Base-by-base conservation (phyloP, 2,113 vertebrate species). In the Misgurnus anguillicaudatus region DNA sequence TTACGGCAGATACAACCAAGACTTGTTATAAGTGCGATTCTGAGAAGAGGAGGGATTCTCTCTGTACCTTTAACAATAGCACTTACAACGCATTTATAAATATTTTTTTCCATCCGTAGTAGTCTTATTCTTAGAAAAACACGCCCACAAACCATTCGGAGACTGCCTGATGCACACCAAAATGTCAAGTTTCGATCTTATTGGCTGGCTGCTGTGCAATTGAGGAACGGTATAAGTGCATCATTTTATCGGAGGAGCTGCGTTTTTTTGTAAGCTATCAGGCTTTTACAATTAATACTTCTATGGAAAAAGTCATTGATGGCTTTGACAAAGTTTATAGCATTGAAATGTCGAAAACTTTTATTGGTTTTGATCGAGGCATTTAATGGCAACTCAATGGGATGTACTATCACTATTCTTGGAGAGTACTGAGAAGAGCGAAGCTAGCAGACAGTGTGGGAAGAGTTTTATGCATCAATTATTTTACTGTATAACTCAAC, bases 1-100 rank as follows among this genome's bases (percentile, higher is more conserved):
- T 60, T 73, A 19, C 21, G n/a, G 17, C 70, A 60, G 13, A 5
- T 39, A 39, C 60, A 24, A 60, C 42, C 70, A 73, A 74, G 19
- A 19, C 13, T 11, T 31, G 19, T 7, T 60, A 45, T 74, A 10
- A 55, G 53, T 42, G 41, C 21, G 10, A 42, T 61, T 74, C 41
- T 10, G 41, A 36, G 4, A 45, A 74, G 51, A 58, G 6, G 57
- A 55, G 38, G 38, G 39, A 38, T 7, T 7, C 9, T 11, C 14
- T 70, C 31, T n/a, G 17, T 41, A 19, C 17, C 17, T 55, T 48
- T 71, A 11, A 71, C 68, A 71, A 48, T 38, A 51, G 67, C 48
- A 17, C 31, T 70, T 71, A 17, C 45, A 51, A 51, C 17, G 42
- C 65, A 24, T 48, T n/a, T 19, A 17, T 19, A n/a, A 6, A 55